A percentile compares a stretch with the other conserved stretches of the same genome.
Evolutionary conservation across 2,797 vertebrate species (phyloP).

Genomic region (Smutsia gigantea): DNA sequence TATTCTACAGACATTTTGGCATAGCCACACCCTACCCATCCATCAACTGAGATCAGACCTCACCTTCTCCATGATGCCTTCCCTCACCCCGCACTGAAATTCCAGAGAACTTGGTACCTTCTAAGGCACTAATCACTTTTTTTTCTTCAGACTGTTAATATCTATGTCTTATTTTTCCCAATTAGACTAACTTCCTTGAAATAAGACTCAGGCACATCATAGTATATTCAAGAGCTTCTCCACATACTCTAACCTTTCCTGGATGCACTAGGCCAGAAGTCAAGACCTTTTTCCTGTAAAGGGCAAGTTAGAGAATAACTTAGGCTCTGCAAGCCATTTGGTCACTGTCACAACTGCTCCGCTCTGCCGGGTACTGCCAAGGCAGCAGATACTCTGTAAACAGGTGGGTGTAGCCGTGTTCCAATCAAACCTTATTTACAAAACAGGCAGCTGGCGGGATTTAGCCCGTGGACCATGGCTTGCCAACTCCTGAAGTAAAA

Average conservation of each 20-base stretch:
- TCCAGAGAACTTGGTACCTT: not conserved
- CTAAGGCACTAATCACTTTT: not conserved
- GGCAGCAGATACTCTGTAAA: not conserved
- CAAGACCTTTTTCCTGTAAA: not conserved
- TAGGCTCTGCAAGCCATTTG: not conserved
- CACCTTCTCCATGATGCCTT: not conserved
- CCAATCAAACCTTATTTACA: not conserved
- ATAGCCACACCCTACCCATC: not conserved
- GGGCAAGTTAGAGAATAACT: not conserved
- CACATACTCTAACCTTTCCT: not conserved
- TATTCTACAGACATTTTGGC: not conserved
- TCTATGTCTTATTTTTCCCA: not conserved
- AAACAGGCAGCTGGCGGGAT: not conserved
- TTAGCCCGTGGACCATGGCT: not conserved
- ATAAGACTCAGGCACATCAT: not conserved
- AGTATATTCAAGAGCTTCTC: not conserved
- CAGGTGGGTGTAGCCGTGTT: not conserved
- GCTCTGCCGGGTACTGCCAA: not conserved
- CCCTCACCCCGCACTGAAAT: not conserved
- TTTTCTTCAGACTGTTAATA: not conserved
- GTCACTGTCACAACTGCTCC: not conserved
- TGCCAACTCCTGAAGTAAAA: slow-evolving; percentile 8
- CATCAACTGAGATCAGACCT: not conserved
- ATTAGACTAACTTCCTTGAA: not conserved
- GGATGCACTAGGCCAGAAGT: not conserved